Base-by-base conservation (phyloP, 2,888 invertebrate genomes). In the Tenthredo notha region DNA sequence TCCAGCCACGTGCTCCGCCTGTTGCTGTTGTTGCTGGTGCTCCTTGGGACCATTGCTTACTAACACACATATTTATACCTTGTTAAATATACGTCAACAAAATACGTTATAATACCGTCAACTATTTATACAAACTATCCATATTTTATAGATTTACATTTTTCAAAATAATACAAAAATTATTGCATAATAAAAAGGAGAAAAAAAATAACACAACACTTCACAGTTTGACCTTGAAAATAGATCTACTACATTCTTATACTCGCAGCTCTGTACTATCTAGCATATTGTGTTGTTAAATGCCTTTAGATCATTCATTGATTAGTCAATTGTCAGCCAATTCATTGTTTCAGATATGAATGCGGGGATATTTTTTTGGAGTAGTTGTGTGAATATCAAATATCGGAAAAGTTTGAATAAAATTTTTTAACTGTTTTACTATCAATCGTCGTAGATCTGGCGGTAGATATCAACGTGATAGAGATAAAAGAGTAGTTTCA, bases 41-140 rank as follows among this genome's bases (percentile, higher is more conserved):
- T 93, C 93, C 91, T 93, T 93, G 88, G 93, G 93, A 90, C 93
- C 93, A 93, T 93, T 93, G 92, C 92, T 93, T 90, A 93, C 93
- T 93, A 88, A 82, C 37, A 77, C 47, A 83, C 40, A 83, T 50
- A 80, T 50, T 33, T 33, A 80, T 61, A 40, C 58, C 18, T 61
- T 12, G 40, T 80, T 80, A 80, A 80, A 5, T 37, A 54, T 29
- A 50, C 2, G 9, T 29, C 25, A 12, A 67, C 18, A 33, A 25
- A 33, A 18, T 18, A 67, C 33, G 1, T 67, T 25, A 33, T 4
- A 33, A 12, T 33, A 67, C 10, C 12, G 21, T n/a, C 21, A 25
- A 43, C 43, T 43, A 25, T 74, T 74, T 10, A 43, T n/a, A 43
- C 7, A 21, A n/a, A 54, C n/a, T n/a, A n/a, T 54, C 7, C 6